phyloP scores from a whole-genome alignment of 2,797 vertebrate genomes.

The Threskiornis aethiopicus region DNA sequence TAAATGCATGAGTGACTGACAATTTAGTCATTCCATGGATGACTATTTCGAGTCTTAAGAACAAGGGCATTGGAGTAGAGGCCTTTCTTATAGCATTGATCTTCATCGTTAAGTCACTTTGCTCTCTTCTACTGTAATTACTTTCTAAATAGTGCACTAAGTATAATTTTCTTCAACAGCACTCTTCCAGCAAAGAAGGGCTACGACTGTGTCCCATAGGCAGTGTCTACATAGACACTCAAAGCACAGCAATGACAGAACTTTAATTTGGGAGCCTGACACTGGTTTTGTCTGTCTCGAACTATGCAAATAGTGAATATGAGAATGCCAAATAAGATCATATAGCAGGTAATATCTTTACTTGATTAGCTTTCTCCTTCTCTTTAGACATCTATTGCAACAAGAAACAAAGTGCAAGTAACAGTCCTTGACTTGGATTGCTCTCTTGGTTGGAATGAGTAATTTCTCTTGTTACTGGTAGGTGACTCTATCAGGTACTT shows the following conservation, averaged over 20 bases:
- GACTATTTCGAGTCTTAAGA: background rate
- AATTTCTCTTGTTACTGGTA: background rate
- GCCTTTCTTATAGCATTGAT: background rate
- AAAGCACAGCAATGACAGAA: background rate
- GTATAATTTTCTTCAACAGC: background rate
- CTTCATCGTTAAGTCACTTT: background rate
- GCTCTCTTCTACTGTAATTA: background rate
- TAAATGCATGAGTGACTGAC: background rate
- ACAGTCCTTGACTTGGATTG: background rate
- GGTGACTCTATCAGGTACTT: background rate
- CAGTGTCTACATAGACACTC: background rate
- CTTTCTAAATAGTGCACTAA: background rate
- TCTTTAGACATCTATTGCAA: background rate
- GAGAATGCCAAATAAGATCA: background rate
- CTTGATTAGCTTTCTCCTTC: background rate
- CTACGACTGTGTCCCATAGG: background rate
- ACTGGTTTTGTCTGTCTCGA: background rate
- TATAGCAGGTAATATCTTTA: background rate
- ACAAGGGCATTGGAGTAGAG: background rate
- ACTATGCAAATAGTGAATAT: background rate
- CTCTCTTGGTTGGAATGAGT: background rate
- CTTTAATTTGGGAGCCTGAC: background rate
- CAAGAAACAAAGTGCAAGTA: background rate
- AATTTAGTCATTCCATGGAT: background rate
- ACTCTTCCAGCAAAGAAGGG: background rate